phyloP scores from a whole-genome alignment of 23 tunicate genomes.

The Trididemnum miniatum region DNA sequence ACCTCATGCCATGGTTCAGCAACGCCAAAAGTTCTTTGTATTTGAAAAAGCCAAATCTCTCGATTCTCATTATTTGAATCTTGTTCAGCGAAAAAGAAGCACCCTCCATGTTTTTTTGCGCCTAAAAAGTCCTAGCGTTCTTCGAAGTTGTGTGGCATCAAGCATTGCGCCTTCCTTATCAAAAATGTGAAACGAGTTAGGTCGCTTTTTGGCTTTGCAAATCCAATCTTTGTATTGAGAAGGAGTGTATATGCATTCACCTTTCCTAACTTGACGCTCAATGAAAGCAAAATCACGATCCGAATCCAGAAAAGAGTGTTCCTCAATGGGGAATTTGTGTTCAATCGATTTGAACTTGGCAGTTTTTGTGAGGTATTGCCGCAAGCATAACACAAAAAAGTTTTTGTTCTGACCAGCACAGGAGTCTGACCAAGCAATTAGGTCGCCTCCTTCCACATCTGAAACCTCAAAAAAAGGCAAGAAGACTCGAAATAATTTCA shows the following conservation, averaged over 20 bases:
- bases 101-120: neutral
- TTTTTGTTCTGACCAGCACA: conserved; percentile 12
- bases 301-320: neutral
- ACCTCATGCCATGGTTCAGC: too few relatives aligned
- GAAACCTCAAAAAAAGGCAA: neutral
- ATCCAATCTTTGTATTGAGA: neutral
- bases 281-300: conserved; percentile 6
- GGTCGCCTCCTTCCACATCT: neutral
- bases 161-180: neutral
- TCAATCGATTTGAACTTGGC: neutral
- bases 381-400: neutral
- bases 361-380: neutral
- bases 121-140: neutral
- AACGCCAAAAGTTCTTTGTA: too few relatives aligned
- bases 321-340: neutral
- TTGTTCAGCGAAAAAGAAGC: neutral
- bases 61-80: neutral
- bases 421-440: conserved; percentile 10
- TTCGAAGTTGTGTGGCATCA: neutral
- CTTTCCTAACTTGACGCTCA: neutral
- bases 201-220: neutral
- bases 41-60: neutral
- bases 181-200: neutral
- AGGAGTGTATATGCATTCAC: neutral
- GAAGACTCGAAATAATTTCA: neutral